A percentile compares a stretch with the other conserved stretches of the same genome.
These are phyloP conservation scores for Tachina fera DNA, from an alignment of 2,888 invertebrate species.

Conservation along the genomic window DNA sequence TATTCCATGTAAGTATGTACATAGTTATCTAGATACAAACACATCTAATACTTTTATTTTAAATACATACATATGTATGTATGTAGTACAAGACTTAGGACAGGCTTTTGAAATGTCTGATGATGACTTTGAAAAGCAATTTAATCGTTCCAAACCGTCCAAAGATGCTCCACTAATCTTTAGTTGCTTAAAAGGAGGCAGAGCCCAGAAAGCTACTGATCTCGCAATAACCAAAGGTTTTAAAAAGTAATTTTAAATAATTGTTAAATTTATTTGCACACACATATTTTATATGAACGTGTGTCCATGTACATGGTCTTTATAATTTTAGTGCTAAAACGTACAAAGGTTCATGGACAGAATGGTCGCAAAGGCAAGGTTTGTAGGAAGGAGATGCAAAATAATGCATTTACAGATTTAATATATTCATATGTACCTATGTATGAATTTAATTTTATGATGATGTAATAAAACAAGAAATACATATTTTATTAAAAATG, in stretches of 20 bases:
- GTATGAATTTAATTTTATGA: background rate
- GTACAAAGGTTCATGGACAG: conserved; percentile 82
- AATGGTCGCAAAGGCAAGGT: conserved; percentile 80
- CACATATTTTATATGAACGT: background rate
- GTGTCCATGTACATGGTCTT: conserved; percentile 30
- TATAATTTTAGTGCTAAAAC: conserved; percentile 77
- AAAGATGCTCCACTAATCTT: conserved; percentile 86
- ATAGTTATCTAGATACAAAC: background rate
- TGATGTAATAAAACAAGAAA: too few relatives aligned
- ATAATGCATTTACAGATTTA: background rate
- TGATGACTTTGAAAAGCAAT: conserved; percentile 81
- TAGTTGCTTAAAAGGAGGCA: conserved; percentile 88
- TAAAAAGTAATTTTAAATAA: conserved; percentile 76
- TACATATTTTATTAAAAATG: too few relatives aligned
- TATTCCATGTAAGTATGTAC: conserved; percentile 87
- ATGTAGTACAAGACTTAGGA: conserved; percentile 78
- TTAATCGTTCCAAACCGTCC: conserved; percentile 85
- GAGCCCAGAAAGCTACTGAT: conserved; percentile 87
- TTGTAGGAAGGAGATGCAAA: conserved; percentile 62
- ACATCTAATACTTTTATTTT: background rate
- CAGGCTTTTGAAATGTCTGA: conserved; percentile 77
- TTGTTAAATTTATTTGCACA: background rate
- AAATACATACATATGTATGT: too few relatives aligned
- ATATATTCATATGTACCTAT: conserved; percentile 3
- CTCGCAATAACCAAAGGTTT: conserved; percentile 81